These are phyloP conservation scores for Hyposoter dolosus DNA, from an alignment of 2,888 invertebrate genomes.

Conservation along the genomic window DNA sequence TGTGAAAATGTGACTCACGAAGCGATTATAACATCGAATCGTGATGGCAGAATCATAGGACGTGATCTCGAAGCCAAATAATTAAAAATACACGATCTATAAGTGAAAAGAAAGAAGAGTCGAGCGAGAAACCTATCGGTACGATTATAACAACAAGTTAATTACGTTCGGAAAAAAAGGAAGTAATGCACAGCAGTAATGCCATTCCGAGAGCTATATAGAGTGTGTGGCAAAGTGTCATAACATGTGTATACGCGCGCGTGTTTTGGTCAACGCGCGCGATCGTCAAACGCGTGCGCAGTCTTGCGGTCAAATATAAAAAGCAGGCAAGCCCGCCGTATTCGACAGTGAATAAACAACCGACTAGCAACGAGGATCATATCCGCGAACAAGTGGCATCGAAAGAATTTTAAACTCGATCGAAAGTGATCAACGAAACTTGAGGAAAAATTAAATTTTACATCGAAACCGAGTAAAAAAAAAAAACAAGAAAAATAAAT, in stretches of 20 bases:
- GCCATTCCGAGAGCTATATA: not conserved
- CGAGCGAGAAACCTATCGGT: slow-evolving; percentile 20
- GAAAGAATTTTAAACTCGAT: slow-evolving; percentile 14
- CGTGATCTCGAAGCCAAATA: slow-evolving; percentile 43
- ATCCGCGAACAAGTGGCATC: not conserved
- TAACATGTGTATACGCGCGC: not conserved
- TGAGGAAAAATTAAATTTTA: not conserved
- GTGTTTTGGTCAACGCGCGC: slow-evolving; percentile 40
- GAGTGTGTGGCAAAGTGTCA: slow-evolving; percentile 12
- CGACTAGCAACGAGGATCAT: slow-evolving; percentile 57
- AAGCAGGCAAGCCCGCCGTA: slow-evolving; percentile 49
- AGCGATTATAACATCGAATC: not conserved
- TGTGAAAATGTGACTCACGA: slow-evolving; percentile 29
- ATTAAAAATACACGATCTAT: slow-evolving; percentile 57
- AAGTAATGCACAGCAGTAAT: slow-evolving; percentile 10
- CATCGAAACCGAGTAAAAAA: not conserved
- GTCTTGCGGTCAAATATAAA: slow-evolving; percentile 70
- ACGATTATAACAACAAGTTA: slow-evolving; percentile 29
- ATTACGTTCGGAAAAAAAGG: slow-evolving; percentile 14
- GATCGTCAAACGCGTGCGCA: slow-evolving; percentile 56
- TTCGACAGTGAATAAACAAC: slow-evolving; percentile 68
- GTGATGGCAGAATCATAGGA: slow-evolving; percentile 47
- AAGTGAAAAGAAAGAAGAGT: slow-evolving; percentile 20
- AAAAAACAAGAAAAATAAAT: not conserved
- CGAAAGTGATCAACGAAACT: not conserved